phyloP scores from a whole-genome alignment of 2,888 invertebrate genomes.

The Saturnia pavonia region DNA sequence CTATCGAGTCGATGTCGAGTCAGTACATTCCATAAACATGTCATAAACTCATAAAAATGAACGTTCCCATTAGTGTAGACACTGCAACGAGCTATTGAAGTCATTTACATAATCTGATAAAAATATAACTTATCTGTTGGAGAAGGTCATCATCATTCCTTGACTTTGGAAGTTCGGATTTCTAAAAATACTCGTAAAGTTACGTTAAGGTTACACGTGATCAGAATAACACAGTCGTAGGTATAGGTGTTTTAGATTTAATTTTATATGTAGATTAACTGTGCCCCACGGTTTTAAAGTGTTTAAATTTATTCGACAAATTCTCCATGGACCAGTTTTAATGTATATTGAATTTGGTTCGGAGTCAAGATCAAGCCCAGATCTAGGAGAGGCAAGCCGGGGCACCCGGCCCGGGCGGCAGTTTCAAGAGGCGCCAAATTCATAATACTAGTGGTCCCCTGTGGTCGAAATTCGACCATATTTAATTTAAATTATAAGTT shows the following conservation, averaged over 20 bases:
- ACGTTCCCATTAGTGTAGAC: slow-evolving; percentile 17
- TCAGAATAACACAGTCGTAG: neutral
- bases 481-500: no score
- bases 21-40: neutral
- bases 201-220: neutral
- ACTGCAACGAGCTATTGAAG: slow-evolving; percentile 15
- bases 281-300: no score
- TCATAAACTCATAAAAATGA: slow-evolving; percentile 3
- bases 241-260: neutral
- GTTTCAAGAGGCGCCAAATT: no score
- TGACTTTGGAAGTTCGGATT: neutral
- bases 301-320: no score
- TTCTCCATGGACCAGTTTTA: no score
- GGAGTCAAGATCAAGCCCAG: no score
- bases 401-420: no score
- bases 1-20: neutral
- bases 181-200: neutral
- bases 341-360: no score
- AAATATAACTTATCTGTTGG: neutral
- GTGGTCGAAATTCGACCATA: no score
- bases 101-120: slow-evolving; percentile 21
- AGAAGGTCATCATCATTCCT: slow-evolving; percentile 1
- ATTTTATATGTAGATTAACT: no score
- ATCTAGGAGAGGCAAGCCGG: no score
- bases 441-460: no score